Percentiles rank a stretch among this genome's conserved stretches.
These are phyloP conservation scores for Acrobasis repandana DNA, from an alignment of 2,888 invertebrate species.

Conservation along the genomic window DNA sequence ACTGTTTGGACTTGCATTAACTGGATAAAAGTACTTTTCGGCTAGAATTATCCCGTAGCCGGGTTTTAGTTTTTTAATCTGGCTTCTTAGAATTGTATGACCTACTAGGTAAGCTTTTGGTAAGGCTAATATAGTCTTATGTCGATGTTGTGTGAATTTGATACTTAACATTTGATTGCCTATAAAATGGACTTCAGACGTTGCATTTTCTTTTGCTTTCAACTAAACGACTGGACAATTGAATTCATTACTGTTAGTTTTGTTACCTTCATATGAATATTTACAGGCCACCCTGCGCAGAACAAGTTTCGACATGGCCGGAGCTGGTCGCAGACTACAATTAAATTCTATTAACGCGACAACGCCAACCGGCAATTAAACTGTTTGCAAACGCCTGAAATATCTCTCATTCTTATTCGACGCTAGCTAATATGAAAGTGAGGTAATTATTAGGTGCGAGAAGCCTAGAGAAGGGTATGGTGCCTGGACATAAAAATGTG, in stretches of 20 bases:
- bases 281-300: constrained; percentile 26
- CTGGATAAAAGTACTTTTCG: no score
- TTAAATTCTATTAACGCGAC: constrained; percentile 77
- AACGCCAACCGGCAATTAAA: constrained; percentile 69
- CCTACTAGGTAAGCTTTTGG: no score
- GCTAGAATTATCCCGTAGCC: no score
- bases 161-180: no score
- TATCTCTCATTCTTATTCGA: constrained; percentile 75
- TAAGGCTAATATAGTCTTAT: no score
- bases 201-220: no score
- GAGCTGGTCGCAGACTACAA: constrained; percentile 54
- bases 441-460: constrained; percentile 66
- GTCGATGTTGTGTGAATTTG: no score
- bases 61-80: no score
- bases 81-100: no score
- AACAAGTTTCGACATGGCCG: constrained; percentile 49
- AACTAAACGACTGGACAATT: background rate
- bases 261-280: constrained; percentile 24
- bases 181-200: no score
- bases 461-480: constrained; percentile 1
- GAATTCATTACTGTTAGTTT: constrained; percentile 1
- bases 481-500: background rate
- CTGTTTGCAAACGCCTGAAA: constrained; percentile 65
- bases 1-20: no score
- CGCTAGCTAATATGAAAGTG: constrained; percentile 68